phyloP scores from a whole-genome alignment of 2,113 vertebrate species.

The Cyprinodon variegatus region DNA sequence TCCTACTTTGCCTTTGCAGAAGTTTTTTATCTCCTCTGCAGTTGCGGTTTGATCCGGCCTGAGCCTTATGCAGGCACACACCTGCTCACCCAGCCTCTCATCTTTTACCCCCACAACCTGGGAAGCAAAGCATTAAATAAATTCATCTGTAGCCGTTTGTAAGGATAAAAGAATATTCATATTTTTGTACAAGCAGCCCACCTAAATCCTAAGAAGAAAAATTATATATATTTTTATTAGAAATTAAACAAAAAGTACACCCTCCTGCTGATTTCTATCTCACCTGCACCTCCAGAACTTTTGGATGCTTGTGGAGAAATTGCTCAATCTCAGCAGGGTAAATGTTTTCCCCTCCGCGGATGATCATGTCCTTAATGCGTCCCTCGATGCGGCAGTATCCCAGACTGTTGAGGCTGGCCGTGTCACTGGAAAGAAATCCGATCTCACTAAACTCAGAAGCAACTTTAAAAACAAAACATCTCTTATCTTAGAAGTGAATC shows the following conservation, averaged over 20 bases:
- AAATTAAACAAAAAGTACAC: not conserved
- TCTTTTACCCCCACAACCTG: slow-evolving; percentile 96
- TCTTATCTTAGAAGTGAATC: slow-evolving; percentile 30
- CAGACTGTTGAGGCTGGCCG: slow-evolving; percentile 80
- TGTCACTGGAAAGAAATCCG: slow-evolving; percentile 80
- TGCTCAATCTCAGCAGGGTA: slow-evolving; percentile 92
- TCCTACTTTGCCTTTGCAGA: slow-evolving; percentile 91
- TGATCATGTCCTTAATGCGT: slow-evolving; percentile 93
- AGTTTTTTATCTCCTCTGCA: slow-evolving; percentile 84
- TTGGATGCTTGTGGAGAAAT: slow-evolving; percentile 88
- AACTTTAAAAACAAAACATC: not conserved
- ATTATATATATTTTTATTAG: too few relatives aligned
- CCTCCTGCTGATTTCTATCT: slow-evolving; percentile 31
- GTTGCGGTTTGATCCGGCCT: slow-evolving; percentile 79
- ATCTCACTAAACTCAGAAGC: not conserved
- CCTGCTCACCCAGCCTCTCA: slow-evolving; percentile 88
- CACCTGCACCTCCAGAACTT: slow-evolving; percentile 91
- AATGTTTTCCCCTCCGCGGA: slow-evolving; percentile 95
- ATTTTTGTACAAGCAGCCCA: not conserved
- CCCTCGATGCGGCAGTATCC: slow-evolving; percentile 94
- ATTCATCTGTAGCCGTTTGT: not conserved
- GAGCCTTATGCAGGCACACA: slow-evolving; percentile 90
- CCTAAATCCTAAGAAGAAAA: too few relatives aligned
- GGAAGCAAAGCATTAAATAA: not conserved
- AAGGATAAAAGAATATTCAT: not conserved